Percentiles rank a stretch among this genome's conserved stretches.
phyloP scores from a whole-genome alignment of 2,113 vertebrate species.

The Chionis minor region DNA sequence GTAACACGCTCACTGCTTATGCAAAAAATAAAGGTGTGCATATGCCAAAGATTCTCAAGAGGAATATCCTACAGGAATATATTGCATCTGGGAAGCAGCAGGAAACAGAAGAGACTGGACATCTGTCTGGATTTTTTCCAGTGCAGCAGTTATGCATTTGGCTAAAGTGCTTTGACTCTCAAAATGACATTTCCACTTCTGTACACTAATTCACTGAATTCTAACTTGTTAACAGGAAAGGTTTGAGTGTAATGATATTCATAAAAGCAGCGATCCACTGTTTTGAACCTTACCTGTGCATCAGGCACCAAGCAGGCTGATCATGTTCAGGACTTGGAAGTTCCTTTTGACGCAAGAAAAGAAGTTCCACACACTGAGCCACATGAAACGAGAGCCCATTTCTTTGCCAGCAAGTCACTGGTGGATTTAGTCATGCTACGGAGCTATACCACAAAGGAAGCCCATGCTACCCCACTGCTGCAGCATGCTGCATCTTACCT shows the following conservation, averaged over 20 bases:
- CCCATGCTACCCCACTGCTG: background rate
- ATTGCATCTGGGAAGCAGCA: background rate
- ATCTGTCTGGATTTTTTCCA: background rate
- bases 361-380: background rate
- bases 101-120: background rate
- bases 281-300: background rate
- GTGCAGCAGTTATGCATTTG: background rate
- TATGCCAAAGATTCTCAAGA: background rate
- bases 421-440: no score
- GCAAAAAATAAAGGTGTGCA: background rate
- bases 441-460: background rate
- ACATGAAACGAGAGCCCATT: background rate
- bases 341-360: background rate
- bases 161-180: background rate
- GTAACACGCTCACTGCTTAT: background rate
- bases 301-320: background rate
- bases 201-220: background rate
- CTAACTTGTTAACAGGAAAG: background rate
- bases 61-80: background rate
- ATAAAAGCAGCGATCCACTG: background rate
- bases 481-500: background rate
- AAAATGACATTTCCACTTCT: background rate
- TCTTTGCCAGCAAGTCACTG: background rate
- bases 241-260: background rate
- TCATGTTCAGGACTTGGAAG: background rate